Conservation (phyloP, 2,797 vertebrate species). For the Pristis pectinata region DNA sequence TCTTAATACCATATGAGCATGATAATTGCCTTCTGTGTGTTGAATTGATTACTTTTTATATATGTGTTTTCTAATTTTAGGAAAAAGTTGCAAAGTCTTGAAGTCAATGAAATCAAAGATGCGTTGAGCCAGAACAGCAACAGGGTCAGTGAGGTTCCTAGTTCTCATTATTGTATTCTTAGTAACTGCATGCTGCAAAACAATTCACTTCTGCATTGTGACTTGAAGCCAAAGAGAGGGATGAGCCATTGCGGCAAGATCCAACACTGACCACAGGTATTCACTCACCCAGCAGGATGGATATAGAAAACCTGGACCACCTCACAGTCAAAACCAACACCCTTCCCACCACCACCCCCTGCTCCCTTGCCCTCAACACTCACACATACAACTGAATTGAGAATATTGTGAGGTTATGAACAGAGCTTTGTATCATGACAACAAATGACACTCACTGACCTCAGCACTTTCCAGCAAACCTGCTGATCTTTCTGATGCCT, state of each 20-base stretch:
- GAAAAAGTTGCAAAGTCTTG: slow-evolving; percentile 78
- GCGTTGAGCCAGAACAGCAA: slow-evolving; percentile 32
- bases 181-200: not conserved
- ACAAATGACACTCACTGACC: not conserved
- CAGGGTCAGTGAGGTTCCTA: not conserved
- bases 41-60: not conserved
- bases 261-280: not conserved
- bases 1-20: too few relatives aligned
- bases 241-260: not conserved
- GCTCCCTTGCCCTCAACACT: too few relatives aligned
- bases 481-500: not conserved
- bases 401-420: not conserved
- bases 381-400: too few relatives aligned
- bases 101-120: slow-evolving; percentile 82
- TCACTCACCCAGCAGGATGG: not conserved
- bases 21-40: not conserved
- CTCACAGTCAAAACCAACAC: too few relatives aligned
- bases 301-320: not conserved
- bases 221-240: not conserved
- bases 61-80: slow-evolving; percentile 50
- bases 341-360: not conserved
- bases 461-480: not conserved
- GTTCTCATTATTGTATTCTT: not conserved
- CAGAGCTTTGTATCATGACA: not conserved
- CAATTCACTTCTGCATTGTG: not conserved